Conservation (phyloP, 1,140 invertebrate genomes). For the Lithobius niger region DNA sequence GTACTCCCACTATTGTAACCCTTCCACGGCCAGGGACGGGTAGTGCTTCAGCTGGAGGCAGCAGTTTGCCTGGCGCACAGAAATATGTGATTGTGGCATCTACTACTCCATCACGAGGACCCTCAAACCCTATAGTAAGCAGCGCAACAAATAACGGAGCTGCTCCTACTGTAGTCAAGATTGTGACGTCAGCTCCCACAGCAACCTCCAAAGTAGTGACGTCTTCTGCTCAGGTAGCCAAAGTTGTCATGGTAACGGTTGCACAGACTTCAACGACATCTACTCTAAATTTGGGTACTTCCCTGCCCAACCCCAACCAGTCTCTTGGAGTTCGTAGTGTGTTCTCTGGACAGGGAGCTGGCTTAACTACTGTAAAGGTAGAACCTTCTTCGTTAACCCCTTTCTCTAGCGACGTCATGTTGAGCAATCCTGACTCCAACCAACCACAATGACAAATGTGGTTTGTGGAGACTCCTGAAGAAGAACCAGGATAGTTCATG, state of each 20-base stretch:
- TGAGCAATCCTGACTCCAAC: background rate
- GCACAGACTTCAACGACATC: background rate
- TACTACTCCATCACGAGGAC: slow-evolving; percentile 20
- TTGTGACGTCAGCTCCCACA: slow-evolving; percentile 7
- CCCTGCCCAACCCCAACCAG: background rate
- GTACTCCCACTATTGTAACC: slow-evolving; percentile 16
- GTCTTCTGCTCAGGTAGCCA: slow-evolving; percentile 7
- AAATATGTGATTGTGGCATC: slow-evolving; percentile 31
- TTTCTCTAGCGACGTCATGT: background rate
- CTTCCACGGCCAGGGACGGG: slow-evolving; percentile 22
- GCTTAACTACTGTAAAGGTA: background rate
- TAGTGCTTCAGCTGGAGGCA: slow-evolving; percentile 17
- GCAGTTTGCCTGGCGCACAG: slow-evolving; percentile 17
- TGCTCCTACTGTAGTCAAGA: slow-evolving; percentile 16
- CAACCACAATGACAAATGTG: slow-evolving; percentile 3
- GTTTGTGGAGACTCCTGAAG: too few species aligned
- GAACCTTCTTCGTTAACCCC: background rate
- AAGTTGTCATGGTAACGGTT: slow-evolving; percentile 14
- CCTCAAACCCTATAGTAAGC: slow-evolving; percentile 19
- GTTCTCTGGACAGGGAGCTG: background rate
- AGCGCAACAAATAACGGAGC: slow-evolving; percentile 17
- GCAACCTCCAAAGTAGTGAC: slow-evolving; percentile 8
- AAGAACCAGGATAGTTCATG: too few species aligned
- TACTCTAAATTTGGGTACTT: background rate
- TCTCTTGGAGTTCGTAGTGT: background rate